Evolutionary conservation across 2,888 invertebrate genomes (phyloP), one percentile per base, ranked within the genome.

Genomic region (Exephanes ischioxanthus): DNA sequence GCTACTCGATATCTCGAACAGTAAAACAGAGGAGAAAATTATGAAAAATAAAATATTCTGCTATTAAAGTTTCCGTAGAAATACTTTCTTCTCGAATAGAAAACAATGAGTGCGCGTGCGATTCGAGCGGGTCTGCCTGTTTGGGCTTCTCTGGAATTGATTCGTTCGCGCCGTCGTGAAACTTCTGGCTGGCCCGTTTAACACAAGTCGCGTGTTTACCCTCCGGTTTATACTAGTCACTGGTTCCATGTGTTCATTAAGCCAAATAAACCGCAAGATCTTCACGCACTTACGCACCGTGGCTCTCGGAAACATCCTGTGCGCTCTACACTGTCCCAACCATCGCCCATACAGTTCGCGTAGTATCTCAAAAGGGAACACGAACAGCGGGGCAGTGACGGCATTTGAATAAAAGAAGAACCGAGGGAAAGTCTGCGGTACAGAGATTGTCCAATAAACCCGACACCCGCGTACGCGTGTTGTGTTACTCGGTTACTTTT

Each of bases 401-500:
- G 14, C 19, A 45, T 67, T 41, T 11, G 51, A 83, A 67, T 37
- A 51, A 67, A 67, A 16, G 45, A n/a, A 68, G 61, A 78, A 73
- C 78, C 30, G 53, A 67, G 78, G 73, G 73, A 83, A 79, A 83
- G 78, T 68, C 67, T 68, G 67, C 68, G 37, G 71, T 58, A 70
- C 58, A 48, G 26, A 51, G 68, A 83, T 78, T 55, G 67, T 79
- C 78, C 73, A 70, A 70, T 58, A 83, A 83, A 83, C 33, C 73
- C 48, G 83, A 83, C 73, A 83, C 78, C 73, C 73, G 58, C 26
- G 58, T 58, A 53, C 5, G 7, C 58, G 83, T 79, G 41, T 83
- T 30, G 61, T 68, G 61, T 83, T 83, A 79, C 83, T 14, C 41
- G 58, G 30, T 51, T 53, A n/a, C 58, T 68, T 51, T 68, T 79